Conservation (phyloP, 2,113 vertebrate genomes). For the Phalacrocorax aristotelis region DNA sequence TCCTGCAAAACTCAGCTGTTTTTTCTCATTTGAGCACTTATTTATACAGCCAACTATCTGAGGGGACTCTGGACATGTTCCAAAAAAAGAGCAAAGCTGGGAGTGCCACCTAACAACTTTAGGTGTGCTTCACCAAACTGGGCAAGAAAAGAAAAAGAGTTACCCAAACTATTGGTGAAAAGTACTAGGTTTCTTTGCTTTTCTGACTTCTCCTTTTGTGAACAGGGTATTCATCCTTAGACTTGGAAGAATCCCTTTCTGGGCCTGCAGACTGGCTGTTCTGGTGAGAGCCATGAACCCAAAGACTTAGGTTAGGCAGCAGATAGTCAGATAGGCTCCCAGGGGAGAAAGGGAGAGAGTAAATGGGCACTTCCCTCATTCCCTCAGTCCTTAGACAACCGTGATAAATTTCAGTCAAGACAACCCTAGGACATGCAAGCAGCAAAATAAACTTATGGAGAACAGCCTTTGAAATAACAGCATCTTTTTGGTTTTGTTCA, state of each 20-base stretch:
- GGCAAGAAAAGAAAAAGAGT: neutral
- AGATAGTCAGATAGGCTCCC: neutral
- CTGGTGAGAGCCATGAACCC: neutral
- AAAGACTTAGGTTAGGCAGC: neutral
- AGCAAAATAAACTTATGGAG: neutral
- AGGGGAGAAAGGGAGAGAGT: neutral
- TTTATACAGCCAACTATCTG: neutral
- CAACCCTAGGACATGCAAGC: neutral
- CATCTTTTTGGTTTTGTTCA: neutral
- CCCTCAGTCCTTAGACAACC: neutral
- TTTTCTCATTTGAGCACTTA: neutral
- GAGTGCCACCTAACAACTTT: neutral
- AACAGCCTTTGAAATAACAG: neutral
- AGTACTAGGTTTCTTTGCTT: neutral
- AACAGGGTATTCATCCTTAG: neutral
- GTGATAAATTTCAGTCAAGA: neutral
- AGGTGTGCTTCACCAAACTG: neutral
- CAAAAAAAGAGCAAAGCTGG: neutral
- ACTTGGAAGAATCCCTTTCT: neutral
- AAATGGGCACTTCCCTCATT: neutral
- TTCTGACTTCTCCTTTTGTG: neutral
- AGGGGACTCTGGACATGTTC: neutral
- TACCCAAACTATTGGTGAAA: neutral
- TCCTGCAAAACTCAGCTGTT: neutral
- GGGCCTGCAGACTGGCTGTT: neutral